A percentile compares a stretch with the other conserved stretches of the same genome.
Evolutionary conservation across 2,888 invertebrate genomes (phyloP).

Genomic region (Dolomedes plantarius): DNA sequence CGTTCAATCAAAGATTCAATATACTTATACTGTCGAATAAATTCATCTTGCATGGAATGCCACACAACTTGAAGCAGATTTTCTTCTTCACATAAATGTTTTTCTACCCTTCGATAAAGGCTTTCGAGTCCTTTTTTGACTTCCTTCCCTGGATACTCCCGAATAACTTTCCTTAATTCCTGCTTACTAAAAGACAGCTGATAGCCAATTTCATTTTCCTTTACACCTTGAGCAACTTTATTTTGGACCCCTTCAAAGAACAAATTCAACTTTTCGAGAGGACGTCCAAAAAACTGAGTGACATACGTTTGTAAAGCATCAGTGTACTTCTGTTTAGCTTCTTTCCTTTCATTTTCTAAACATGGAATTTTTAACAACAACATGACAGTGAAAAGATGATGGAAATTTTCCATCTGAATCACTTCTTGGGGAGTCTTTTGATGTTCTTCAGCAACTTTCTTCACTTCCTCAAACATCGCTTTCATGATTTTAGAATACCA

Average conservation of each 20-base stretch:
- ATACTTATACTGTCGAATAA: constrained; percentile 95
- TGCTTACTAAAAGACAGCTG: constrained; percentile 98
- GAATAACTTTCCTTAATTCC: constrained; percentile 94
- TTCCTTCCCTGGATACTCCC: constrained; percentile 91
- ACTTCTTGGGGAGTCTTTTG: constrained; percentile 95
- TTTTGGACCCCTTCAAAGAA: constrained; percentile 98
- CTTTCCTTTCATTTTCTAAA: constrained; percentile 90
- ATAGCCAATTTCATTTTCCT: constrained; percentile 97
- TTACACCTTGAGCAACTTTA: constrained; percentile 94
- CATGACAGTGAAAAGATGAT: constrained; percentile 90
- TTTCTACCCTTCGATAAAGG: constrained; percentile 93
- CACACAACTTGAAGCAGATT: constrained; percentile 97
- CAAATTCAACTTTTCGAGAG: constrained; percentile 90
- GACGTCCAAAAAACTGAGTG: constrained; percentile 94
- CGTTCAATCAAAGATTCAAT: constrained; percentile 94
- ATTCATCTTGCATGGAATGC: constrained; percentile 99
- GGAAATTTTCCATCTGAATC: constrained; percentile 96
- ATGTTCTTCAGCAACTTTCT: constrained; percentile 86
- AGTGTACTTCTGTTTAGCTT: constrained; percentile 91
- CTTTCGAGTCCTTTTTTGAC: constrained; percentile 95
- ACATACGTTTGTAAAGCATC: constrained; percentile 95
- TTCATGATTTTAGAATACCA: constrained; percentile 90
- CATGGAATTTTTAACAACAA: constrained; percentile 92
- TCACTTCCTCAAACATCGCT: constrained; percentile 89
- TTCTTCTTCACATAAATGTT: constrained; percentile 96